Evolutionary conservation across 64 coral and sea anemone species (phyloP).

Genomic region (Porites australiensis): DNA sequence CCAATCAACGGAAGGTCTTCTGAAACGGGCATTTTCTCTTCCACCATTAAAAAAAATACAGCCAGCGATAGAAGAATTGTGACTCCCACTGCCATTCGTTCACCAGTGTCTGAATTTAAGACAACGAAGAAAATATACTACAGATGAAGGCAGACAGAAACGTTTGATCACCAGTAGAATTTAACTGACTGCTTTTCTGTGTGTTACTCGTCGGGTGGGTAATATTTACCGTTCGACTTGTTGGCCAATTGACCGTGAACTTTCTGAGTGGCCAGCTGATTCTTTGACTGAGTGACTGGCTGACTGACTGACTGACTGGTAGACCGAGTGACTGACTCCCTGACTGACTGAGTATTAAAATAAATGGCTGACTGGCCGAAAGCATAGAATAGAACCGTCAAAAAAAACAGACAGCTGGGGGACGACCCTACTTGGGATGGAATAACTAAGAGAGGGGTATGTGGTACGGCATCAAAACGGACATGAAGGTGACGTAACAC

Average conservation of each 20-base stretch:
- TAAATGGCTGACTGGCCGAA: background rate
- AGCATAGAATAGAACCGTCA: background rate
- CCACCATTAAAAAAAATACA: slow-evolving; percentile 97
- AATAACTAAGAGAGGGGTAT: too few species aligned
- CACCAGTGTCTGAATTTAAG: slow-evolving; percentile 73
- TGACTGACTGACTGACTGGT: background rate
- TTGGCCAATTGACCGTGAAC: background rate
- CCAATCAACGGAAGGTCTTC: slow-evolving; percentile 88
- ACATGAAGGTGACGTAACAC: too few species aligned
- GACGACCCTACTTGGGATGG: too few species aligned
- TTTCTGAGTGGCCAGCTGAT: background rate
- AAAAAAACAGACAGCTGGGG: too few species aligned
- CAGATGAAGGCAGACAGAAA: background rate
- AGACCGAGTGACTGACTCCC: background rate
- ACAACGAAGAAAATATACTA: background rate
- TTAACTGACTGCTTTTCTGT: too few species aligned
- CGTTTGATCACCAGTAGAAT: too few species aligned
- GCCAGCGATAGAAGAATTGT: slow-evolving; percentile 88
- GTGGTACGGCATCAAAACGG: too few species aligned
- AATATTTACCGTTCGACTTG: too few species aligned
- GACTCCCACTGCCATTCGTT: slow-evolving; percentile 93
- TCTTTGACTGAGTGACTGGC: background rate
- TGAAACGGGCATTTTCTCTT: slow-evolving; percentile 80
- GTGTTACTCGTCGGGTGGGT: too few species aligned
- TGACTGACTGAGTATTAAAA: background rate